Conservation (phyloP, 1,140 invertebrate species). For the Polypedilum vanderplanki region DNA sequence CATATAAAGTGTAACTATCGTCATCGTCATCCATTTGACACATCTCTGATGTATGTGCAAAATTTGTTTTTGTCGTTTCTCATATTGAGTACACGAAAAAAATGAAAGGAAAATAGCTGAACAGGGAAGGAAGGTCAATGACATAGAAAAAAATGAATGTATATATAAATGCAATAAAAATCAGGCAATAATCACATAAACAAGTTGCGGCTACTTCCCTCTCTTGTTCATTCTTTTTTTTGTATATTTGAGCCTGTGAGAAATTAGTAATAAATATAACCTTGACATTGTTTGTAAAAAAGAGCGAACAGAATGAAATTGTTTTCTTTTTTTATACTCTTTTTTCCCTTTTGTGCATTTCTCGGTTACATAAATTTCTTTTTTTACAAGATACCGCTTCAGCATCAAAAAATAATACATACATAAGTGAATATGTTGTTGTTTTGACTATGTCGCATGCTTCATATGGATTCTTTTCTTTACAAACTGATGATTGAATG, state of each 20-base stretch:
- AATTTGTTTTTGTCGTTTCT: constrained; percentile 3
- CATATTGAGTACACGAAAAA: background rate
- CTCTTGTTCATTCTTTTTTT: constrained; percentile 8
- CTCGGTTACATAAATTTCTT: constrained; percentile 24
- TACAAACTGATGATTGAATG: too few species aligned
- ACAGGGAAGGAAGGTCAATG: constrained; percentile 3
- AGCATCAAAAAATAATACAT: background rate
- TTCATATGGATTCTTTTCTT: background rate
- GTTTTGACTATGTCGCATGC: constrained; percentile 10
- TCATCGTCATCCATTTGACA: too few species aligned
- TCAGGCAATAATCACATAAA: constrained; percentile 26
- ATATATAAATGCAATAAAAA: constrained; percentile 15
- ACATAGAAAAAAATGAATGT: constrained; percentile 25
- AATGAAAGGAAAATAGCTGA: background rate
- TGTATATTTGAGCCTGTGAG: constrained; percentile 22
- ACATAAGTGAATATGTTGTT: background rate
- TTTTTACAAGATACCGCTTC: constrained; percentile 14
- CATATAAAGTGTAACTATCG: too few species aligned
- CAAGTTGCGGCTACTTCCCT: constrained; percentile 22
- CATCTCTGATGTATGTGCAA: background rate
- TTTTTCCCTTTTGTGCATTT: constrained; percentile 18
- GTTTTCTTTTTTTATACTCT: constrained; percentile 2
- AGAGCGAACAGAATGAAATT: background rate
- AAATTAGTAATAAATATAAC: constrained; percentile 29
- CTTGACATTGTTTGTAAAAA: constrained; percentile 26